Base-by-base conservation (phyloP, 92 coral and sea anemone species). In the Epizoanthus ramosus region DNA sequence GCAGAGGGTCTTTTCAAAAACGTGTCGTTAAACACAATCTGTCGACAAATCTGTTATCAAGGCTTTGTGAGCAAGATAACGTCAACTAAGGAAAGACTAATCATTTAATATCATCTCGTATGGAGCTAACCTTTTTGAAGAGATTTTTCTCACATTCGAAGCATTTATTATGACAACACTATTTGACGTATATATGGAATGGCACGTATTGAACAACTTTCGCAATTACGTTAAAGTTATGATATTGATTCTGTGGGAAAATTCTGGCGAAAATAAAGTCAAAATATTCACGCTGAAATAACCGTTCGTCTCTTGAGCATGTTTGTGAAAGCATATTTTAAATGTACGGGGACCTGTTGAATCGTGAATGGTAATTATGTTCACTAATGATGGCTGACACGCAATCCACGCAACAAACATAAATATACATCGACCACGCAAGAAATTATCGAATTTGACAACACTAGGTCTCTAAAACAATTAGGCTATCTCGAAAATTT, bases 31-130 rank as follows among this genome's bases (percentile, higher is more conserved):
- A 77, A 23, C 71, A 61, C 37, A 77, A 77, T 77, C 71, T 77
- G 70, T 77, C 82, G 82, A 61, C 82, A 77, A 77, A 77, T 77
- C 82, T 77, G 82, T 77, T 77, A 77, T 60, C 82, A 39, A 77
- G 82, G 61, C 82, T 77, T 61, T 77, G 57, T 24, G 21, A 28
- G 69, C 58, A 21, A 63, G 82, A 77, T 77, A 77, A 77, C 71
- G 69, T 61, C 25, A 25, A 61, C 70, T 23, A 77, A 63, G 82
- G 58, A 63, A 61, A 60, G 15, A 6, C 33, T 77, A 77, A 77
- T 77, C 82, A 65, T 77, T 17, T 39, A 65, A 19, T 50, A 21
- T 53, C 57, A 77, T 77, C 82, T 77, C 71, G 24, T 39, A 61
- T 77, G 70, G 50, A 41, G 57, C 81, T 76, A 35, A 76, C 64